Evolutionary conservation across 2,888 invertebrate genomes (phyloP).

Genomic region (Caenorhabditis sulstoni): DNA sequence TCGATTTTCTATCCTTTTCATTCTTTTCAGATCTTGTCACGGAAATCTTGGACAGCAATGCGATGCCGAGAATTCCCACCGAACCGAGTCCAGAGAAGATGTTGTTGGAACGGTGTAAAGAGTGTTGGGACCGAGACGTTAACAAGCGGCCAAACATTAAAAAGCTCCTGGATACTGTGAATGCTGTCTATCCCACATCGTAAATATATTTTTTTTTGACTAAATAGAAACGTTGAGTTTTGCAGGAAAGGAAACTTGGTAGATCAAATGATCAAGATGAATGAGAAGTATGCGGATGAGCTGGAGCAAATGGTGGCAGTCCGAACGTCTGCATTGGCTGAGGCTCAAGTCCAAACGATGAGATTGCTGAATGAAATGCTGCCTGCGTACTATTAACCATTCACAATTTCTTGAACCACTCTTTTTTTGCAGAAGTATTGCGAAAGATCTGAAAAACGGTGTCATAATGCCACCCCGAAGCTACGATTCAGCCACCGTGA

Average conservation of each 20-base stretch:
- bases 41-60: conserved; percentile 33
- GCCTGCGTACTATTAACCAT: conserved; percentile 66
- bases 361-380: conserved; percentile 76
- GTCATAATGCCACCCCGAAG: conserved; percentile 69
- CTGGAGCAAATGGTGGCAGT: conserved; percentile 75
- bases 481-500: conserved; percentile 76
- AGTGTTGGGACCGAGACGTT: conserved; percentile 44
- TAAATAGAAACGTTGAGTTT: background rate
- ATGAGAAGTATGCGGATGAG: conserved; percentile 75
- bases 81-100: conserved; percentile 6
- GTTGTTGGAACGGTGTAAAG: conserved; percentile 21
- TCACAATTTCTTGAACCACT: no score
- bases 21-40: conserved; percentile 15
- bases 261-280: conserved; percentile 80
- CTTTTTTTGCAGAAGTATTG: conserved; percentile 56
- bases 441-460: conserved; percentile 71
- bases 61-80: conserved; percentile 17
- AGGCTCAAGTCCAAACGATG: conserved; percentile 72
- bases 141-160: conserved; percentile 34
- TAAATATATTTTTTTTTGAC: background rate
- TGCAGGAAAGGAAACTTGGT: conserved; percentile 78
- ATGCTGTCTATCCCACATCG: conserved; percentile 31
- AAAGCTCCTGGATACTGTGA: conserved; percentile 21
- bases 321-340: conserved; percentile 69
- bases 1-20: no score